Base-by-base conservation (phyloP, 1,140 invertebrate genomes). In the Orius insidiosus region DNA sequence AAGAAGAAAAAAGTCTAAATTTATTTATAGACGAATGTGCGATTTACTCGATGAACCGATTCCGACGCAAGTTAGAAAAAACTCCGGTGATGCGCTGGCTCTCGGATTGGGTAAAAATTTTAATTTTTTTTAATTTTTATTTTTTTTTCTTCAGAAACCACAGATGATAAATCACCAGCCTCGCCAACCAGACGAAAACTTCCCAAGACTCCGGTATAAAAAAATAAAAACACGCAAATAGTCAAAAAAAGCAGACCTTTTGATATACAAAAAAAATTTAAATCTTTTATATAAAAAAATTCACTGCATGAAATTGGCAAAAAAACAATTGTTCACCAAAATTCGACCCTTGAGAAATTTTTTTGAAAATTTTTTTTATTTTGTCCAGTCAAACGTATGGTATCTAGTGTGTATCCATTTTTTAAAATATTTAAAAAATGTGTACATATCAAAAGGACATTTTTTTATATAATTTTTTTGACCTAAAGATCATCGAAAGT, bases 171-270 rank as follows among this genome's bases (percentile, higher is more conserved):
- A 73, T 75, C 78, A 53, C 81, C 80, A 54, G 78, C 80, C 51
- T 85, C 82, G 58, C 83, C 84, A 56, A 86, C 83, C 54, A 75
- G 84, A 74, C 85, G 72, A 88, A 88, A 87, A 78, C 72, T 89
- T 65, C 85, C 85, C 65, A 87, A 87, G 75, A 87, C 85, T 68
- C 85, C 85, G 79, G 83, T 87, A 85, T 84, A 85, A 50, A 53
- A 39, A 46, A 13, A 36, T 34, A 5, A 30, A 9, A 11, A 5
- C 5, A 19, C 16, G 9, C 16, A 39, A 39, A 10, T 8, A 8
- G 6, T 39, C 6, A 10, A 8, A 6, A 39, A 9, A 9, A 39
- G 13, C 13, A 10, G 13, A n/a, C n/a, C n/a, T 14, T 10, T 39
- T 10, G 7, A n/a, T 33, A 33, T 33, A 33, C 32, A 7, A n/a